Evolutionary conservation across 2,888 invertebrate genomes (phyloP), one percentile per base, ranked within the genome.

Genomic region (Bellardia pandia): DNA sequence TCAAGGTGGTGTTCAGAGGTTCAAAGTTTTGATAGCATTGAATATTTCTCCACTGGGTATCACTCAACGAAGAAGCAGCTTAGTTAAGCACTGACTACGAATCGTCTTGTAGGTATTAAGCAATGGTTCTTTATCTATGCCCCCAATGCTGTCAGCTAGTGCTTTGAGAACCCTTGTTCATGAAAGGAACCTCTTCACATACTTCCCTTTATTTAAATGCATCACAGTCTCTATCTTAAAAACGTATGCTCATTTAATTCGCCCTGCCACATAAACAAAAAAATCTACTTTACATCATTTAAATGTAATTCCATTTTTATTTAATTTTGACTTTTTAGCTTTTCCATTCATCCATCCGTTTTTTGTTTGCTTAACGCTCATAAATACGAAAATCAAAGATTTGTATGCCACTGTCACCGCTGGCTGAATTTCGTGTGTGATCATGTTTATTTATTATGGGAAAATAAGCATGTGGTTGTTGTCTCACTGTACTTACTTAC

Each of bases 401-500:
- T 80, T 86, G 40, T 77, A 2, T 71, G 60, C 13, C 68, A 76
- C 77, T 77, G 64, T 76, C 75, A 76, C 56, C 9, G 42, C 11
- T 48, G 60, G 45, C 23, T 30, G 30, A 53, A 53, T 8, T 60
- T 14, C 53, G 72, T 60, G 6, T 56, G 9, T 37, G 13, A 8
- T 64, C 4, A 13, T 69, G 45, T 62, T 11, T 79, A 69, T 83
- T 86, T 71, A 80, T 74, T 56, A 80, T 86, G 86, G 86, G 86
- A 86, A 86, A 72, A 81, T 77, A 81, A 86, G 30, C 86, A 86
- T 86, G 86, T 80, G 86, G 76, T 86, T 80, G 84, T 30, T 60
- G 66, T 62, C 77, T 42, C 30, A 60, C 45, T 64, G 56, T 56
- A 58, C 37, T 37, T 64, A 45, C 16, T 56, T 3, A 45, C 33